Conservation (phyloP, 2,888 invertebrate species). For the Polydrusus tereticollis region DNA sequence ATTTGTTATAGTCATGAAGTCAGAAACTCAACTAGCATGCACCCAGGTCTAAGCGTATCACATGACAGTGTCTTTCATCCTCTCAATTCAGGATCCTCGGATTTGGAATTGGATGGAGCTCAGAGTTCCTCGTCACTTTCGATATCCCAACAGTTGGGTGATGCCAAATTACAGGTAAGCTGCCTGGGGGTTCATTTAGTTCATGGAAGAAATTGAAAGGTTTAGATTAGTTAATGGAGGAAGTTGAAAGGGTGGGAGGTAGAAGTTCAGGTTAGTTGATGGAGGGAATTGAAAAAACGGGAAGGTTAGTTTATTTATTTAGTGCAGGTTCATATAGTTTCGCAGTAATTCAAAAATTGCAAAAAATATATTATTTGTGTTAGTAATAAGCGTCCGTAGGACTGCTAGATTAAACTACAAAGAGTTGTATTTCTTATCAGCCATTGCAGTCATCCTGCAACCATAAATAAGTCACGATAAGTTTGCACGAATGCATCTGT, state of each 20-base stretch:
- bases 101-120: slow-evolving; percentile 68
- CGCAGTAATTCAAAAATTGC: too few relatives aligned
- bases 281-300: too few relatives aligned
- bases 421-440: neutral
- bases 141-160: slow-evolving; percentile 64
- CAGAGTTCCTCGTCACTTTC: slow-evolving; percentile 67
- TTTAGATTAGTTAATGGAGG: too few relatives aligned
- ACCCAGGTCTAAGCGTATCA: slow-evolving; percentile 81
- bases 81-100: slow-evolving; percentile 70
- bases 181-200: too few relatives aligned
- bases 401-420: neutral
- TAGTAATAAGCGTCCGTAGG: too few relatives aligned
- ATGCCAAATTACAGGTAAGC: slow-evolving; percentile 64
- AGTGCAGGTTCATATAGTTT: too few relatives aligned
- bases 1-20: slow-evolving; percentile 34
- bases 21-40: slow-evolving; percentile 66
- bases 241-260: too few relatives aligned
- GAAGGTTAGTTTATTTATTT: too few relatives aligned
- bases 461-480: neutral
- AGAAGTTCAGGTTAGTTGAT: too few relatives aligned
- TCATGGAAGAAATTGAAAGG: too few relatives aligned
- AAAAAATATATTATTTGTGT: too few relatives aligned
- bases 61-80: slow-evolving; percentile 94
- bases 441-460: slow-evolving; percentile 4
- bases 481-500: neutral